Evolutionary conservation across 2,797 vertebrate genomes (phyloP).

Genomic region (Myotis planiceps): DNA sequence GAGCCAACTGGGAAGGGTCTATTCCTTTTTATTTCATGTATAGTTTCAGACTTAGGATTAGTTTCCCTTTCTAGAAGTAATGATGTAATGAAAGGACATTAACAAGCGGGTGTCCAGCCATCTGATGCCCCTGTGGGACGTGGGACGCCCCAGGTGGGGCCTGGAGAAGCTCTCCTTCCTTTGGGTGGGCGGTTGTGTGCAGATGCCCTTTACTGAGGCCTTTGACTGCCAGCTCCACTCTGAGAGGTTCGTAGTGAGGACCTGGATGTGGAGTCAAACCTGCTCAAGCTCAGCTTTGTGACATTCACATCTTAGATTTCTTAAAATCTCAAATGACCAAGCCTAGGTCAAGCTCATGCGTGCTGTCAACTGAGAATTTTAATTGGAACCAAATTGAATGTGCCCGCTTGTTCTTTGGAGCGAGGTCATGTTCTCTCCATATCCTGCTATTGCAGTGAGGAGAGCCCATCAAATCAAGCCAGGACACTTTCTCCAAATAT

Average conservation of each 20-base stretch:
- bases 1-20: background rate
- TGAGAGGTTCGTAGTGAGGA: background rate
- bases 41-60: slow-evolving; percentile 59
- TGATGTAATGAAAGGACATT: slow-evolving; percentile 76
- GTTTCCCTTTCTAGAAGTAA: slow-evolving; percentile 73
- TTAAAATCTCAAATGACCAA: slow-evolving; percentile 65
- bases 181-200: background rate
- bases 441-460: background rate
- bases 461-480: background rate
- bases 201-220: background rate
- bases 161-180: slow-evolving; percentile 60
- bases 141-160: slow-evolving; percentile 27
- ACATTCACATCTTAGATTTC: slow-evolving; percentile 55
- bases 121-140: slow-evolving; percentile 62
- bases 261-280: background rate
- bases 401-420: slow-evolving; percentile 2
- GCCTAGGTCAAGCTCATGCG: background rate
- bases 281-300: slow-evolving; percentile 57
- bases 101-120: slow-evolving; percentile 50
- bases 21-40: slow-evolving; percentile 7
- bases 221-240: background rate
- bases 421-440: background rate
- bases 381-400: slow-evolving; percentile 61
- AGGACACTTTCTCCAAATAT: background rate
- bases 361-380: slow-evolving; percentile 60